Base-by-base conservation (phyloP, 1,140 invertebrate species). In the Hypsibius dujardini region DNA sequence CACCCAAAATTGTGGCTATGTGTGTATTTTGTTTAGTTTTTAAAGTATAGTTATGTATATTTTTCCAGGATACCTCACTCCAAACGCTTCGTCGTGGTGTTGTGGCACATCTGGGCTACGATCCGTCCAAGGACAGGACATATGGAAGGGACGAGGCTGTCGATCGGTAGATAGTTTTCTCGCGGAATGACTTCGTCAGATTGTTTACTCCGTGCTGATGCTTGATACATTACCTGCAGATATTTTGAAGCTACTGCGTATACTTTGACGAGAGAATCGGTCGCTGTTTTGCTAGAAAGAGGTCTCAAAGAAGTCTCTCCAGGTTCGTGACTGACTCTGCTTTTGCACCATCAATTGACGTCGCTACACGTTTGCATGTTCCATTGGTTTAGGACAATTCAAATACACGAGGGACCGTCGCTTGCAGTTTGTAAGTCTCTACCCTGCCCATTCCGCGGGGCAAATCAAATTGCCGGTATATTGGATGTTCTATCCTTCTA, bases 241-340 rank as follows among this genome's bases (percentile, higher is more conserved):
- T 73, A 74, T 3, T 74, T 76, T 46, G 59, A 74, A 50, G 75
- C 74, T 12, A 74, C 75, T 45, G 62, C 72, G 28, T 73, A 73
- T 28, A 75, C 74, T 2, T 69, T 78, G 1, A 73, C 87, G 50
- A 83, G 84, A 69, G 88, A 87, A 75, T 87, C 88, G 0, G 77
- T 79, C 1, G 81, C 84, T 74, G 86, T 74, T 70, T 71, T 79
- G 47, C 69, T 90, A 40, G 87, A 82, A 72, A 67, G 78, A 71
- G 78, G 77, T 0, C 70, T 76, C 28, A 70, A 72, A 46, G 62
- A 70, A 71, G 56, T 72, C 45, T 12, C 12, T 15, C 62, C 62
- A 15, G 62, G 62, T 67, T 15, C 42, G 12, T 12, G 12, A 67
- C 12, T 7, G 62, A 7, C 28, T 28, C 28, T 28, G 28, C 28